Evolutionary conservation across 2,797 vertebrate species (phyloP), one percentile per base, ranked within the genome.

Genomic region (Spinus olivaceus): DNA sequence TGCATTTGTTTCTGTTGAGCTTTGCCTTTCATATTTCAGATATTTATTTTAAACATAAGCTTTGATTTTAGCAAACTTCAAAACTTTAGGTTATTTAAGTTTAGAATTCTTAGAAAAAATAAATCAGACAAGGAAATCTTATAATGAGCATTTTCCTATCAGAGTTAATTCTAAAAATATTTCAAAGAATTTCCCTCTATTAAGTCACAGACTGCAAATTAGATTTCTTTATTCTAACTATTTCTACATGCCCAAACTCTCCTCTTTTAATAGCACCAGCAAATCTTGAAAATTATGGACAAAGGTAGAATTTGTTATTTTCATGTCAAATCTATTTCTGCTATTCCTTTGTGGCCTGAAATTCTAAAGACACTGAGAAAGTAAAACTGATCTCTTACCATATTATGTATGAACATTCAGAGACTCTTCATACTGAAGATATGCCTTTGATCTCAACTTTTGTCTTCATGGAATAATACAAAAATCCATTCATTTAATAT

Each of bases 271-370:
- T 70, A 92, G 22, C 44, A 69, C 28, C 76, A 88, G 85, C n/a
- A 92, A 94, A 90, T 12, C 71, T 64, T 70, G 59, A 89, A 86
- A 86, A 89, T 72, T 86, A 85, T 28, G 39, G 25, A 92, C 56
- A 91, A 94, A 94, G 59, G 87, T 66, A 94, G 73, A 94, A 94
- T 94, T 91, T 81, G 4, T 94, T 95, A 50, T 70, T 83, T 96
- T 92, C 19, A 47, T 96, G 39, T 91, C 33, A 71, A 90, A 97
- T 12, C 12, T 80, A 25, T 92, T 95, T 96, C 92, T 96, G 70
- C 59, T 87, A 53, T 81, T 97, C 49, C 39, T 91, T 65, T 90
- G 41, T 92, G 56, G n/a, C 73, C 56, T 94, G 78, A 33, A 88
- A 91, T 93, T 81, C 57, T 54, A 71, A 84, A 47, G 35, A 69